These are phyloP conservation scores for Diphyllodes magnificus DNA, from an alignment of 2,113 vertebrate genomes.

Conservation along the genomic window DNA sequence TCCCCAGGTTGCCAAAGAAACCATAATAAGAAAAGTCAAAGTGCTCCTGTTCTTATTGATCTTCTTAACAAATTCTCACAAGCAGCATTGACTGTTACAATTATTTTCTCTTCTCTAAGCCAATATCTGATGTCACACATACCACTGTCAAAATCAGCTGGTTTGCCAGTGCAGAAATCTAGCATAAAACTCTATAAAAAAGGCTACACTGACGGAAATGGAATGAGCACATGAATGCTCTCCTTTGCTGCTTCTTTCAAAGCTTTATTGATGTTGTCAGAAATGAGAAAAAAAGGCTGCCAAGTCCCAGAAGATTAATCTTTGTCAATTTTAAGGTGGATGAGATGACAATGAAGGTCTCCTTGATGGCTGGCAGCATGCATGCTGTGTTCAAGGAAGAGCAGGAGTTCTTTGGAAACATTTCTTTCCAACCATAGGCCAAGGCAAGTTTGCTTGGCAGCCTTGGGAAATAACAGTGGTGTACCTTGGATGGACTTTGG, in stretches of 20 bases:
- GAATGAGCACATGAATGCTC: not conserved
- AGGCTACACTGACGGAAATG: not conserved
- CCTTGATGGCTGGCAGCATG: fast-evolving
- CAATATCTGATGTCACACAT: not conserved
- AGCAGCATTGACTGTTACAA: not conserved
- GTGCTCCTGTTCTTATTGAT: conserved; percentile 28
- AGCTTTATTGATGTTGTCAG: not conserved
- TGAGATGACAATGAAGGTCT: not conserved
- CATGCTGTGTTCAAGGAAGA: fast-evolving
- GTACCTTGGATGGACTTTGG: not conserved
- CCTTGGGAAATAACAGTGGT: not conserved
- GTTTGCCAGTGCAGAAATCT: not conserved
- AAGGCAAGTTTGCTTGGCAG: not conserved
- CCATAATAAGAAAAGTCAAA: conserved; percentile 27
- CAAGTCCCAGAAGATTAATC: not conserved
- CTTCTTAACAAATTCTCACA: conserved; percentile 25
- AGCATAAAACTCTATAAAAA: not conserved
- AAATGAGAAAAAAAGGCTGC: not conserved
- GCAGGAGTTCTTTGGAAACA: not conserved
- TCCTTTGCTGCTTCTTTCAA: not conserved
- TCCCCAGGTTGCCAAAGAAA: conserved; percentile 58
- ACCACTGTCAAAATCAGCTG: not conserved
- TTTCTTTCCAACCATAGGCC: not conserved
- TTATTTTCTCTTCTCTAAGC: conserved; percentile 6
- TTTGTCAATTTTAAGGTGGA: not conserved